Evolutionary conservation across 2,888 invertebrate species (phyloP).

Genomic region (Dermolepida albohirtum): DNA sequence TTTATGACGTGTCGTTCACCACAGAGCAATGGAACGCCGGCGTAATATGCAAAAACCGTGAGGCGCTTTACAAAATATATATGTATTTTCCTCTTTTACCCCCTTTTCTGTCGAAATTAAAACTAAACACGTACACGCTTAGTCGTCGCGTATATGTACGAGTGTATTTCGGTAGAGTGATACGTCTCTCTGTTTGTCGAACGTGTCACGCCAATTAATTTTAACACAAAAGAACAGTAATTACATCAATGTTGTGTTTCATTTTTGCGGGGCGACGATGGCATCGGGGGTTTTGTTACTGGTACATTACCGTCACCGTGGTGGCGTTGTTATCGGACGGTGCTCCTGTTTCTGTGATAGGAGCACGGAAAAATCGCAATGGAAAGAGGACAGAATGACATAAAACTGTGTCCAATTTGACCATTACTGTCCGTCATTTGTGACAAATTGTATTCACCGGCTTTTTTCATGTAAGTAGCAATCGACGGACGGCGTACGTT

Average conservation of each 20-base stretch:
- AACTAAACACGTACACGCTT: neutral
- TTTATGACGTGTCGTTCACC: slow-evolving; percentile 11
- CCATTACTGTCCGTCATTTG: slow-evolving; percentile 23
- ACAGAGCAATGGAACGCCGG: slow-evolving; percentile 8
- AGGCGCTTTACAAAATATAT: no score
- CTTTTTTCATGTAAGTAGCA: no score
- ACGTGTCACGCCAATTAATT: slow-evolving; percentile 37
- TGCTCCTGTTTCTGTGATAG: slow-evolving; percentile 4
- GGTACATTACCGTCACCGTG: neutral
- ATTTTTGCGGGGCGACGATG: neutral
- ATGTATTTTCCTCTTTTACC: no score
- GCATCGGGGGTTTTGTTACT: neutral
- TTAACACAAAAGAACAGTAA: slow-evolving; percentile 35
- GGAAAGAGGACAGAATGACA: slow-evolving; percentile 8
- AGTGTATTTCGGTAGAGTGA: slow-evolving; percentile 8
- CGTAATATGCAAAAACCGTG: neutral
- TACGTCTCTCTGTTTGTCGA: slow-evolving; percentile 29
- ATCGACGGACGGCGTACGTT: no score
- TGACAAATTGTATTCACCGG: neutral
- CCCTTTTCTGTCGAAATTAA: slow-evolving; percentile 7
- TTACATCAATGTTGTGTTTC: slow-evolving; percentile 38
- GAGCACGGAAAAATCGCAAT: neutral
- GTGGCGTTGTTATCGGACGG: neutral
- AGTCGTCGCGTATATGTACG: neutral
- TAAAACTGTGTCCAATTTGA: slow-evolving; percentile 15